Percentiles rank a stretch among this genome's conserved stretches.
Conservation (phyloP, 2,888 invertebrate genomes). For the Yponomeuta cagnagella region DNA sequence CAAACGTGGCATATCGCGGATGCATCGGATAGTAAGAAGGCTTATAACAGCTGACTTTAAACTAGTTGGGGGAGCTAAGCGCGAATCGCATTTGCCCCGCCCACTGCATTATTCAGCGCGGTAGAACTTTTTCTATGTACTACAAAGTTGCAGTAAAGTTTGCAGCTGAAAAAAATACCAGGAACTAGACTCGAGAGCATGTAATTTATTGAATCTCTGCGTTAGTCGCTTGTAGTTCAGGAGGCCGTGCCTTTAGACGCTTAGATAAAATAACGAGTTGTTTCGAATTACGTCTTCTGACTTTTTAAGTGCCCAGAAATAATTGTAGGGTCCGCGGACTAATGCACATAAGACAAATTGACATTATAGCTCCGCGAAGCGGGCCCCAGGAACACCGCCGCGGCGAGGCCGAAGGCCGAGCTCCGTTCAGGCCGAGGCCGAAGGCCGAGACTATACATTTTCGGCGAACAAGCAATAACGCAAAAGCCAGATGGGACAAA, state of each 20-base stretch:
- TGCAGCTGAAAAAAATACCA: neutral
- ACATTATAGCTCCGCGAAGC: too few species aligned
- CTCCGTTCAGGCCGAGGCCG: too few species aligned
- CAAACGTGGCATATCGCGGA: conserved; percentile 51
- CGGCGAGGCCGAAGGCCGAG: too few species aligned
- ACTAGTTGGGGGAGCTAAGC: conserved; percentile 50
- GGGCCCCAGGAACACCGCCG: too few species aligned
- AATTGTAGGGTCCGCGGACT: too few species aligned
- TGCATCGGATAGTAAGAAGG: conserved; percentile 54
- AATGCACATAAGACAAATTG: too few species aligned
- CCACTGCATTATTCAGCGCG: conserved; percentile 41
- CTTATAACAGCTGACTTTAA: conserved; percentile 57
- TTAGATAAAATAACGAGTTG: neutral
- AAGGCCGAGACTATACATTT: too few species aligned
- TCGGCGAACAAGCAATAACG: too few species aligned
- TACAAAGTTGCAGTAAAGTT: conserved; percentile 8
- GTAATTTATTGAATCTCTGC: conserved; percentile 19
- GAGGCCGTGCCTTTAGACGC: neutral
- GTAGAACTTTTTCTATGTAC: conserved; percentile 15
- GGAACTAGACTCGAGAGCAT: neutral
- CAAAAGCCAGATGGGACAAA: too few species aligned
- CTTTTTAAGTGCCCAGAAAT: too few species aligned
- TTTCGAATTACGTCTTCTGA: too few species aligned
- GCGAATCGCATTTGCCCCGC: conserved; percentile 39
- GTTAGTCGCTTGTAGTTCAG: neutral